These are phyloP conservation scores for Pandion haliaetus DNA, from an alignment of 2,113 vertebrate species.

Conservation along the genomic window DNA sequence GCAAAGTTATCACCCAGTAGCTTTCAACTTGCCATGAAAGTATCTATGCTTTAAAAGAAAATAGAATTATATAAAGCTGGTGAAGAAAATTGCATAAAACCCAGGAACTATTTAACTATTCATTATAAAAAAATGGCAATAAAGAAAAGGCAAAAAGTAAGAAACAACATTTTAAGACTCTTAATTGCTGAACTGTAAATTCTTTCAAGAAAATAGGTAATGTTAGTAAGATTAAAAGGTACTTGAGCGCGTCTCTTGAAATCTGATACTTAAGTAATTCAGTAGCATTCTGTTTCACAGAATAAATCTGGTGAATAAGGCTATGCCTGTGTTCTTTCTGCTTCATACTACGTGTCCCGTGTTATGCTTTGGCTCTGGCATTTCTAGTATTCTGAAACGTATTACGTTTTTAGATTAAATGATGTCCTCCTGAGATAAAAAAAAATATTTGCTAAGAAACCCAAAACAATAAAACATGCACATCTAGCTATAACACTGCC, in stretches of 20 bases:
- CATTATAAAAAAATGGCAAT: not conserved
- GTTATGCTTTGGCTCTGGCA: not conserved
- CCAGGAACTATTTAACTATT: not conserved
- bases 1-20: not conserved
- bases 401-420: not conserved
- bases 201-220: not conserved
- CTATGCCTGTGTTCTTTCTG: not conserved
- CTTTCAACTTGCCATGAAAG: not conserved
- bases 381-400: not conserved
- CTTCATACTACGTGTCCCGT: not conserved
- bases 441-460: not conserved
- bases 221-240: not conserved
- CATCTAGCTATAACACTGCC: not conserved
- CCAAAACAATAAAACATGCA: not conserved
- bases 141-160: not conserved
- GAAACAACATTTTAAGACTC: not conserved
- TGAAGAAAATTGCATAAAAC: not conserved
- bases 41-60: not conserved
- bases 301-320: not conserved
- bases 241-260: not conserved
- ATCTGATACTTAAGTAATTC: not conserved
- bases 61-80: not conserved
- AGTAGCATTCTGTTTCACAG: not conserved
- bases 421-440: not conserved
- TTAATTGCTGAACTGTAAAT: not conserved